Percentiles rank a stretch among this genome's conserved stretches.
phyloP scores from a whole-genome alignment of 2,888 invertebrate genomes.

The Xestia c-nigrum region DNA sequence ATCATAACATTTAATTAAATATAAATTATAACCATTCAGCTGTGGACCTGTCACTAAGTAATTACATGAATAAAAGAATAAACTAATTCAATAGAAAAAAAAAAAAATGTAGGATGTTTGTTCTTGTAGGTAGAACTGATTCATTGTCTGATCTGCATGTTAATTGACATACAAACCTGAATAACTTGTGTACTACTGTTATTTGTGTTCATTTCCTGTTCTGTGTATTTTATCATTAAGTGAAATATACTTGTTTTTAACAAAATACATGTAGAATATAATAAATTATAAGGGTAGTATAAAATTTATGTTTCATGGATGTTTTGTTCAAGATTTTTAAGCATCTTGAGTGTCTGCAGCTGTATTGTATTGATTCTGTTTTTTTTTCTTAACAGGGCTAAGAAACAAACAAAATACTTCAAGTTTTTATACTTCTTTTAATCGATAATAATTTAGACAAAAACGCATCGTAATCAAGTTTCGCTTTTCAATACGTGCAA shows the following conservation, averaged over 20 bases:
- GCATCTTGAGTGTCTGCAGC: background rate
- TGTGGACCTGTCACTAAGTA: too few relatives aligned
- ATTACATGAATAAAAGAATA: background rate
- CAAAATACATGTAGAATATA: background rate
- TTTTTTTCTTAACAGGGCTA: background rate
- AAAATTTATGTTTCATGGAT: background rate
- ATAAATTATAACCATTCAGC: too few relatives aligned
- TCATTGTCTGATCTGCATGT: conserved; percentile 54
- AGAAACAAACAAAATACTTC: conserved; percentile 9
- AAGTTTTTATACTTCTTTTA: conserved; percentile 13
- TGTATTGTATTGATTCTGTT: background rate
- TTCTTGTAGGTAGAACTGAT: conserved; percentile 35
- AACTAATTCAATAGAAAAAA: background rate
- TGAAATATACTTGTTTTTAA: background rate
- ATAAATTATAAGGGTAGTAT: conserved; percentile 26
- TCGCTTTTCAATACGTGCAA: conserved; percentile 53
- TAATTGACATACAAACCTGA: conserved; percentile 67
- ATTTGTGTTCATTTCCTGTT: conserved; percentile 45
- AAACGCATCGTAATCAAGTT: conserved; percentile 51
- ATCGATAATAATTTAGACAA: conserved; percentile 69
- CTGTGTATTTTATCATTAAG: background rate
- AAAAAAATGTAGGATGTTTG: conserved; percentile 8
- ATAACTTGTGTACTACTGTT: conserved; percentile 60
- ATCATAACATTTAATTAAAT: background rate
- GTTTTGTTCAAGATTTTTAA: background rate